A percentile compares a stretch with the other conserved stretches of the same genome.
phyloP scores from a whole-genome alignment of 2,797 vertebrate genomes.

The Smutsia temminckii region DNA sequence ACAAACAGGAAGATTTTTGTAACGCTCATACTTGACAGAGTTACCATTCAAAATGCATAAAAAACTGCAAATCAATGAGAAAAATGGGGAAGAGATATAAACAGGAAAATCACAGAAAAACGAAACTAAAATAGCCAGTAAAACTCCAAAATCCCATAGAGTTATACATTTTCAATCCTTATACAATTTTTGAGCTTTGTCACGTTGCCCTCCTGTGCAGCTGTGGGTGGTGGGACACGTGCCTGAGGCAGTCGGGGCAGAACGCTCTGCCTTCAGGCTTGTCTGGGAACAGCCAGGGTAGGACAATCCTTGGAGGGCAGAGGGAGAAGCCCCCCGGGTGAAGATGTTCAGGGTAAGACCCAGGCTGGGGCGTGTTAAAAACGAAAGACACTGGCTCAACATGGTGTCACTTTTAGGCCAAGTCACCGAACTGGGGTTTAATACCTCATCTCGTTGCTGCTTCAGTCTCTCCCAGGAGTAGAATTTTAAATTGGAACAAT shows the following conservation, averaged over 20 bases:
- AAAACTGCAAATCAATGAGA: neutral
- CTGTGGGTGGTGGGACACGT: neutral
- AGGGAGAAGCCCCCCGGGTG: neutral
- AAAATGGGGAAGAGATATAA: neutral
- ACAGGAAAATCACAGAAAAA: neutral
- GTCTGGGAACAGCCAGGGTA: neutral
- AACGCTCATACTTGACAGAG: neutral
- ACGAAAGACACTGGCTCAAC: too few species aligned
- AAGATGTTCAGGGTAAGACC: neutral
- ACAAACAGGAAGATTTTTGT: neutral
- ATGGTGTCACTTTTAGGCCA: too few species aligned
- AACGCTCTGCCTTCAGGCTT: neutral
- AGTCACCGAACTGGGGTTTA: too few species aligned
- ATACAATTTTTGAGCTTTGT: neutral
- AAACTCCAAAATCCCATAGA: neutral
- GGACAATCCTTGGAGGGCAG: fast-evolving
- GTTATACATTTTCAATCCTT: neutral
- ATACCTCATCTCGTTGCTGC: too few species aligned
- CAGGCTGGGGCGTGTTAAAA: neutral
- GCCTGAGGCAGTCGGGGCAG: neutral
- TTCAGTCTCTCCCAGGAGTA: too few species aligned
- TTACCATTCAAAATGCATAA: neutral
- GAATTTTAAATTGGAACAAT: too few species aligned
- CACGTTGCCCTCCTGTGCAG: neutral
- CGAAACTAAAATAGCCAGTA: neutral